These are phyloP conservation scores for Porites cylindrica DNA, from an alignment of 92 coral and sea anemone genomes.

Conservation along the genomic window DNA sequence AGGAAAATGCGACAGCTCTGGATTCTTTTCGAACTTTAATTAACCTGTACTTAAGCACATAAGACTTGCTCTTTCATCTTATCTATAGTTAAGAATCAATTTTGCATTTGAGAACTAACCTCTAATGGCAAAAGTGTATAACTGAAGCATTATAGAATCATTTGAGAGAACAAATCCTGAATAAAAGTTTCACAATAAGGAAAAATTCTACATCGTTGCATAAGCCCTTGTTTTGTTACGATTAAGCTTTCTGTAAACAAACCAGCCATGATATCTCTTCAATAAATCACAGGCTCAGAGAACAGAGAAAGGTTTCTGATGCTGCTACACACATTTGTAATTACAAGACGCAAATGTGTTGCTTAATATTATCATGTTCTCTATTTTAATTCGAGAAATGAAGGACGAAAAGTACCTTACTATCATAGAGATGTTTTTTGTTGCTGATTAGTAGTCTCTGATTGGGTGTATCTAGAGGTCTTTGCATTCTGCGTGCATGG, in stretches of 20 bases:
- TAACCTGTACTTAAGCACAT: neutral
- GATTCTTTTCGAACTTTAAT: neutral
- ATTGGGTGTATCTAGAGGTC: no score
- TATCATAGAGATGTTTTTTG: no score
- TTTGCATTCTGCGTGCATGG: no score
- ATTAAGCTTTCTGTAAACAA: constrained; percentile 23
- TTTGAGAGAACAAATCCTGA: neutral
- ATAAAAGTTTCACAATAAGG: neutral
- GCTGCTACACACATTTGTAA: no score
- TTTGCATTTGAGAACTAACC: neutral
- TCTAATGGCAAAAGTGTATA: neutral
- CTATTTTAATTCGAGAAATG: no score
- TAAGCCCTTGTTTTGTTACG: neutral
- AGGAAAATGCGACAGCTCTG: constrained; percentile 25
- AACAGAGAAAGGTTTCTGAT: no score
- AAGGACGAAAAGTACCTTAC: no score
- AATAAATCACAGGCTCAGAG: neutral
- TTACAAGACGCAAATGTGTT: no score
- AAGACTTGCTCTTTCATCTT: neutral
- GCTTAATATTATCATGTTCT: no score
- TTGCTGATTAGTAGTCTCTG: no score
- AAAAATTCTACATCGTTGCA: neutral
- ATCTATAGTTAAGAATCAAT: neutral
- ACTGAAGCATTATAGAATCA: neutral
- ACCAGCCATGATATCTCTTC: neutral